Base-by-base conservation (phyloP, 2,113 vertebrate species). In the Pseudorectes ferrugineus region DNA sequence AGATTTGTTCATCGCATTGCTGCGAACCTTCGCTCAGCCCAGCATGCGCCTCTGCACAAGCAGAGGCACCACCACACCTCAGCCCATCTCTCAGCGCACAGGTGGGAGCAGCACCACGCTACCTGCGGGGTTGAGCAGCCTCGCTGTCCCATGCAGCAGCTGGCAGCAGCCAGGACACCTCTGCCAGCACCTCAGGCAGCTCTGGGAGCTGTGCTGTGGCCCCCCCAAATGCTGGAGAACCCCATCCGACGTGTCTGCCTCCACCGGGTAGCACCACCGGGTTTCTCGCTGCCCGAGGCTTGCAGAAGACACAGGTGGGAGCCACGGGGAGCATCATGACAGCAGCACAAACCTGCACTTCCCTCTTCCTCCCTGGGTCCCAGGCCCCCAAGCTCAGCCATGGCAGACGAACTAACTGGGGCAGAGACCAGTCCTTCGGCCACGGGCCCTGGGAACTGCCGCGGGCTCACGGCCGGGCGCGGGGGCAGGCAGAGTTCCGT, bases 51-150 rank as follows among this genome's bases (percentile, higher is more conserved):
- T 28, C 5, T 9, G 36, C 82, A 13, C 6, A 1, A 75, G 52
- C 82, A 80, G 31, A 25, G 68, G 7, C 10, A 16, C 2, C n/a
- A 20, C 23, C 85, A 21, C 57, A 5, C 28, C 81, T 45, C 67
- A 48, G 57, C 43, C 11, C 2, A 0, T 8, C 26, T 6, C 36
- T 26, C 23, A 5, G 26, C 0, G 0, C 1, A 0, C 3, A 23
- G 25, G 48, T 3, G 17, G 92, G 31, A 62, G 21, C 61, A 26
- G 66, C 75, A 31, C 19, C n/a, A 38, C 0, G 0, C 29, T 22
- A 78, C 71, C 74, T 71, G 66, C 0, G 2, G 51, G 59, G n/a
- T 1, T 9, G 23, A 71, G 42, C 61, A 11, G 68, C 52, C 38
- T 28, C 20, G 1, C 43, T 3, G 3, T 4, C 38, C 29, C 5